Base-by-base conservation (phyloP, 2,888 invertebrate species). In the Oligia latruncula region DNA sequence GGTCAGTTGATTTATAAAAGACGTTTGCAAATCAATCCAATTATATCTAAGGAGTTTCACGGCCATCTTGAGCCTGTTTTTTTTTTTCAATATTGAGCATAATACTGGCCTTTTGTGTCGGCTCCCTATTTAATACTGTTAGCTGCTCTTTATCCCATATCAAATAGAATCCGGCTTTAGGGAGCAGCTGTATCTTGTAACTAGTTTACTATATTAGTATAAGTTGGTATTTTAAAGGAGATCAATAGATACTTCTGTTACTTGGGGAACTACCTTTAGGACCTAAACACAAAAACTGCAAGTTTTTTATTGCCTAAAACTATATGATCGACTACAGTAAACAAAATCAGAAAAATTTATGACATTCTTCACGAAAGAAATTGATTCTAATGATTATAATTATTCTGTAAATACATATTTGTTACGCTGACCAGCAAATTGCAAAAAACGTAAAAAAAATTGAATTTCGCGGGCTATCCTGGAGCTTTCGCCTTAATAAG, bases 1-100 rank as follows among this genome's bases (percentile, higher is more conserved):
- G 43, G 46, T 49, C 55, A n/a, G 11, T 29, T n/a, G 8, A 29
- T 55, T 73, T 5, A 20, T n/a, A 58, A 4, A 80, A 67, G 20
- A 49, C 20, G 0, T 66, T 66, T 58, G 49, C 2, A 62, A 23
- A 71, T 52, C 15, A 17, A 17, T 35, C 35, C 29, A 17, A 17
- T 64, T 6, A 9, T 64, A 15, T 9, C 35, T 35, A 64, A 35
- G 35, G 20, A 64, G 35, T 64, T 64, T 29, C 13, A 52, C 11
- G 0, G 52, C 40, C 55, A 0, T 23, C 17, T 23, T 58, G 17
- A 64, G 1, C 35, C 4, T 15, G 43, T n/a, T 78, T 52, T 78
- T 49, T 35, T 80, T 29, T 35, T 66, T 46, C 1, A 49, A 58
- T n/a, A 11, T n/a, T 4, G 76, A 49, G 35, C 75, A 49, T n/a